A percentile compares a stretch with the other conserved stretches of the same genome.
These are phyloP conservation scores for Choloepus hoffmanni DNA, from an alignment of 2,113 vertebrate species.

Conservation along the genomic window DNA sequence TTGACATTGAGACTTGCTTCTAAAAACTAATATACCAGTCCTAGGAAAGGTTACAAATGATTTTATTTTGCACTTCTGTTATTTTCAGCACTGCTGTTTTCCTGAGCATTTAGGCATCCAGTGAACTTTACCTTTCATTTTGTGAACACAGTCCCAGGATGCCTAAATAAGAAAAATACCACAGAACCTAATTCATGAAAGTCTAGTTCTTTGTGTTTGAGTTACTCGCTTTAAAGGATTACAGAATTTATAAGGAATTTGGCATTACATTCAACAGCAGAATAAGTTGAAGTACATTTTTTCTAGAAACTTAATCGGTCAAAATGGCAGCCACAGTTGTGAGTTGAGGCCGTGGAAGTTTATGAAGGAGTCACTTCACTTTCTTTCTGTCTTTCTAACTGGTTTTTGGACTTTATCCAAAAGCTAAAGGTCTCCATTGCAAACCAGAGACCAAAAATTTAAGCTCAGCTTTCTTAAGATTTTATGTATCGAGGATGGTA, in stretches of 20 bases:
- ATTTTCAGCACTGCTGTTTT: constrained; percentile 7
- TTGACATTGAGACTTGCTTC: neutral
- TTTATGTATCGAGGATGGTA: neutral
- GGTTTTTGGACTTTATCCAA: neutral
- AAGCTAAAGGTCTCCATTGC: neutral
- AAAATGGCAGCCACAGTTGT: neutral
- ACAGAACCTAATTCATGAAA: neutral
- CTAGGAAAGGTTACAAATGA: neutral
- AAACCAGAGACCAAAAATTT: neutral
- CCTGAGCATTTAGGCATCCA: constrained; percentile 1
- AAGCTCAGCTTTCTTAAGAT: neutral
- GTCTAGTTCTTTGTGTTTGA: neutral
- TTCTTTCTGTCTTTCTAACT: neutral
- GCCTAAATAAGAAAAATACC: neutral
- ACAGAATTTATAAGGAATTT: neutral
- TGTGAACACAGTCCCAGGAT: neutral
- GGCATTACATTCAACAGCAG: neutral
- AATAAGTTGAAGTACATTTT: constrained; percentile 14
- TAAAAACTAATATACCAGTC: constrained; percentile 14
- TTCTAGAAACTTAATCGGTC: neutral
- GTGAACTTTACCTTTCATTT: constrained; percentile 19
- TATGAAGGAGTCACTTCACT: neutral
- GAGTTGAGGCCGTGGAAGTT: neutral
- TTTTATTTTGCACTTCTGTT: neutral
- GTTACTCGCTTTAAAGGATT: constrained; percentile 18